A percentile compares a stretch with the other conserved stretches of the same genome.
phyloP scores from a whole-genome alignment of 1,140 invertebrate species.

The Brachionus angularis region DNA sequence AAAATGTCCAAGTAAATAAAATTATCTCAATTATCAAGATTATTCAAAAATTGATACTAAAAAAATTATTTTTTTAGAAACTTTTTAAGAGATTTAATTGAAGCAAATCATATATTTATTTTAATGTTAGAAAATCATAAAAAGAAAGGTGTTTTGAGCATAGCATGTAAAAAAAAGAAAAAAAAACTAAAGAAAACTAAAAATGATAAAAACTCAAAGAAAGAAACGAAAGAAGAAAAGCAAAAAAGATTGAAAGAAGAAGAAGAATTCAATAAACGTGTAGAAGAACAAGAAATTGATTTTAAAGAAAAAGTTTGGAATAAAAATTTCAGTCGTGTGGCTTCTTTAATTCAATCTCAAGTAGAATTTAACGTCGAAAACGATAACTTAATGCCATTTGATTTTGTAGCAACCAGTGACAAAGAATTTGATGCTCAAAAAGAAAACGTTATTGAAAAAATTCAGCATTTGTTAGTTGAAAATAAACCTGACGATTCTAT shows the following conservation, averaged over 20 bases:
- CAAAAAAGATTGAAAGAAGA: constrained; percentile 17
- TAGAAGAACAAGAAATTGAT: constrained; percentile 9
- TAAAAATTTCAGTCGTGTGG: constrained; percentile 14
- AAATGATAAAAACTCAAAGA: constrained; percentile 4
- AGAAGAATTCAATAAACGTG: constrained; percentile 16
- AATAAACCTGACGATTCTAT: constrained; percentile 38
- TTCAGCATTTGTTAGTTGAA: constrained; percentile 16
- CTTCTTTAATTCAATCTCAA: constrained; percentile 34
- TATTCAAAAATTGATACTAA: too few species aligned
- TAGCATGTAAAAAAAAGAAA: constrained; percentile 28
- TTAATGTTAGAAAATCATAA: constrained; percentile 24
- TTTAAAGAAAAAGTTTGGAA: constrained; percentile 34
- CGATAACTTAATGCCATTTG: constrained; percentile 42
- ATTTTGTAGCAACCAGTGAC: constrained; percentile 41
- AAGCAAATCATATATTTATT: constrained; percentile 42
- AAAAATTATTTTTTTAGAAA: neutral
- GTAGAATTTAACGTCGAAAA: constrained; percentile 13
- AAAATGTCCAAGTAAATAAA: constrained; percentile 42
- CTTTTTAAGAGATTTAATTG: constrained; percentile 35
- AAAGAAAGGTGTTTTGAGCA: constrained; percentile 23
- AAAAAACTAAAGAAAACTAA: constrained; percentile 10
- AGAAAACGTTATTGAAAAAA: constrained; percentile 32
- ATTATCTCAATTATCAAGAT: too few species aligned
- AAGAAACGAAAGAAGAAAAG: constrained; percentile 40
- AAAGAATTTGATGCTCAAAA: constrained; percentile 38